phyloP scores from a whole-genome alignment of 1,140 invertebrate species.

The Ectropis grisescens region DNA sequence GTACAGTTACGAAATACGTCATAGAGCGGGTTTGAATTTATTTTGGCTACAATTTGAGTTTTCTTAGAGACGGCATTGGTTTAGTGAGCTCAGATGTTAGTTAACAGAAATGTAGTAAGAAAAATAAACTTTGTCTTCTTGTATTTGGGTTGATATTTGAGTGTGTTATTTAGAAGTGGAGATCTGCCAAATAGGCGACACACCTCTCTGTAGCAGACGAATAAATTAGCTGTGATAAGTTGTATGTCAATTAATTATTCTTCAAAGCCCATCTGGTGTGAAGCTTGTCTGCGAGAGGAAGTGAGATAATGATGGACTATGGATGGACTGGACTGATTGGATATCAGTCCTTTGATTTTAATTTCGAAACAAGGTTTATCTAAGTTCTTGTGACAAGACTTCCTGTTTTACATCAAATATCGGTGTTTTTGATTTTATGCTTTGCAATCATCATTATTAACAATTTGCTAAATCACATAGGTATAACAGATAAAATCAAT shows the following conservation, averaged over 20 bases:
- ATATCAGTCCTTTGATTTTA: no score
- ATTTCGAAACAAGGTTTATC: no score
- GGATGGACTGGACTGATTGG: no score
- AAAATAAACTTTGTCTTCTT: conserved; percentile 11
- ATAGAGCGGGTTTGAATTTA: conserved; percentile 46
- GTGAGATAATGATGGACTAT: conserved; percentile 32
- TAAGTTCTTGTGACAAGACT: no score
- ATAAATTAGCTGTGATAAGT: conserved; percentile 70
- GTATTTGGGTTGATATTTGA: conserved; percentile 16
- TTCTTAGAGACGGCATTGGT: conserved; percentile 42
- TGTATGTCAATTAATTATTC: conserved; percentile 70
- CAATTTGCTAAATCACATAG: no score
- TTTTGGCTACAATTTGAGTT: conserved; percentile 61
- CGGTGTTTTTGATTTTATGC: no score
- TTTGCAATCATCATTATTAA: no score
- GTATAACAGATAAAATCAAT: no score
- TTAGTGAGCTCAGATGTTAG: conserved; percentile 37
- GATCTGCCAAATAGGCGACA: conserved; percentile 56
- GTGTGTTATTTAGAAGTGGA: conserved; percentile 24
- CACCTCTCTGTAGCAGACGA: conserved; percentile 59
- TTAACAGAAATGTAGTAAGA: neutral
- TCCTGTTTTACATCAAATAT: no score
- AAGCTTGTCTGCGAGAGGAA: conserved; percentile 42
- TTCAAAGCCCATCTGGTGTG: conserved; percentile 66
- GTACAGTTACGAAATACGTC: conserved; percentile 52